Conservation (phyloP, 2,888 invertebrate genomes). For the Protodeltote pygarga region DNA sequence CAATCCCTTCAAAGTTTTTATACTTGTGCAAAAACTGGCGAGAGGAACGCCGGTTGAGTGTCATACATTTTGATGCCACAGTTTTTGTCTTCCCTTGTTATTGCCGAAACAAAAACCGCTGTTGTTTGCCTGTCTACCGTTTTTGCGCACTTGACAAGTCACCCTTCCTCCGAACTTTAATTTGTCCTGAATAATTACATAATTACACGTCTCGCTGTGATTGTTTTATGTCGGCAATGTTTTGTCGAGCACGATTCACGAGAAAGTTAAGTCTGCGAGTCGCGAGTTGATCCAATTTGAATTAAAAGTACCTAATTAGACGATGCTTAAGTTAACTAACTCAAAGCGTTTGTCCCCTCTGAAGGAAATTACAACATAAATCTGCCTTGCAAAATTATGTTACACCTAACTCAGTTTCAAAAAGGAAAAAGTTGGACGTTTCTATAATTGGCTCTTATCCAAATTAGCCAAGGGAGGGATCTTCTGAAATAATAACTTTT, state of each 20-base stretch:
- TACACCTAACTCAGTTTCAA: conserved; percentile 69
- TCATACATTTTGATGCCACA: conserved; percentile 79
- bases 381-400: conserved; percentile 69
- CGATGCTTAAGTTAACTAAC: conserved; percentile 60
- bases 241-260: conserved; percentile 45
- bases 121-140: conserved; percentile 75
- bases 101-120: conserved; percentile 74
- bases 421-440: conserved; percentile 64
- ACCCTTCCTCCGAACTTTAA: conserved; percentile 70
- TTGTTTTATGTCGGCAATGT: conserved; percentile 56
- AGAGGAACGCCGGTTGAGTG: conserved; percentile 67
- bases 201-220: conserved; percentile 68
- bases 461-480: conserved; percentile 70
- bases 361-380: conserved; percentile 72
- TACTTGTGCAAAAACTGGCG: conserved; percentile 63
- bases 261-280: conserved; percentile 47
- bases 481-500: conserved; percentile 79
- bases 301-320: conserved; percentile 66
- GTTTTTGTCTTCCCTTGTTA: conserved; percentile 74
- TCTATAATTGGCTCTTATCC: conserved; percentile 78
- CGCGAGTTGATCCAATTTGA: conserved; percentile 58
- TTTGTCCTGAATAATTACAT: conserved; percentile 80
- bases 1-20: conserved; percentile 70
- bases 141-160: conserved; percentile 81
- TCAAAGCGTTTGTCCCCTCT: conserved; percentile 58